Conservation (phyloP, 1,140 invertebrate species). For the Lepidurus apus region DNA sequence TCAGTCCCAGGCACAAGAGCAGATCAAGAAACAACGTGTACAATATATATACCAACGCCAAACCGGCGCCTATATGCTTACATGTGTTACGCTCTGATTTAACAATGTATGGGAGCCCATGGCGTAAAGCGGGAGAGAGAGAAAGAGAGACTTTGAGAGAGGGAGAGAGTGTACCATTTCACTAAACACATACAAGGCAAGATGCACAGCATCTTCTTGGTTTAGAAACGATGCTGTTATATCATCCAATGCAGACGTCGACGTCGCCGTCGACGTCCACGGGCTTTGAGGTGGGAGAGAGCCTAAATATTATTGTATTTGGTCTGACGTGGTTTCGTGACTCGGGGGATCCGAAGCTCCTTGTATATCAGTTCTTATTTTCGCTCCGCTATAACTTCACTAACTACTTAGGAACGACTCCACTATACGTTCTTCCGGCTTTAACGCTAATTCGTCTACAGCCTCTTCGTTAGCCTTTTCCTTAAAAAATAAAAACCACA, state of each 20-base stretch:
- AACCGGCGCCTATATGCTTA: not conserved
- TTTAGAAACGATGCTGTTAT: conserved; percentile 11
- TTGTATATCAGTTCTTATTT: conserved; percentile 7
- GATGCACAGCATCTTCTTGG: conserved; percentile 5
- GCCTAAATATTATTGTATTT: conserved; percentile 20
- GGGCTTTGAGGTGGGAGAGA: not conserved
- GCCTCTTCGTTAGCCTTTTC: no score
- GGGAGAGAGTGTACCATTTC: not conserved
- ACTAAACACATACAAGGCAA: not conserved
- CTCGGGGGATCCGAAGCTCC: not conserved
- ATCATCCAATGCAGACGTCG: not conserved
- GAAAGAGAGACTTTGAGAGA: not conserved
- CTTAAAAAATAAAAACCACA: no score
- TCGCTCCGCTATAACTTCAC: not conserved
- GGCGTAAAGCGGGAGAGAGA: not conserved
- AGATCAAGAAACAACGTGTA: conserved; percentile 19
- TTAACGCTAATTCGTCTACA: no score
- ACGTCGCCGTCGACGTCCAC: not conserved
- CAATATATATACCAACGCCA: not conserved
- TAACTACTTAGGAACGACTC: not conserved
- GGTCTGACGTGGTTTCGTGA: conserved; percentile 11
- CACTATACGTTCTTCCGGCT: not conserved
- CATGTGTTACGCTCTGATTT: conserved; percentile 1
- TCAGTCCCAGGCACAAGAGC: not conserved
- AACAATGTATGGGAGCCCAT: not conserved